These are phyloP conservation scores for Periophthalmus magnuspinnatus DNA, from an alignment of 2,797 vertebrate species.

Conservation along the genomic window DNA sequence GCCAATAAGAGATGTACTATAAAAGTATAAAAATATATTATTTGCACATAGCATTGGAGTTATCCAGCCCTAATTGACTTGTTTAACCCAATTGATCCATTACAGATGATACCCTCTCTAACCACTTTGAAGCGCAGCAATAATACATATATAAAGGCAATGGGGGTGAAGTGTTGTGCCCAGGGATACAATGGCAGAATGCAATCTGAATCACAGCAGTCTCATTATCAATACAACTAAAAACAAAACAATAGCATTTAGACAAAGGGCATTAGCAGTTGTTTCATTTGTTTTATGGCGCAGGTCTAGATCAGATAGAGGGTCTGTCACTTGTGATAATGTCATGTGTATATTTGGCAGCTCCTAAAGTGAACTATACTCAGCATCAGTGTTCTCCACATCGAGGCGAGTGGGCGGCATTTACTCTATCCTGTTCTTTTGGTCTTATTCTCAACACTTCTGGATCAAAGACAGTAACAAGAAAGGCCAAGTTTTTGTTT, in stretches of 20 bases:
- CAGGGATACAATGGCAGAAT: not conserved
- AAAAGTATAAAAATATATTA: constrained; percentile 43
- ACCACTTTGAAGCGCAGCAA: not conserved
- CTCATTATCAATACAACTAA: not conserved
- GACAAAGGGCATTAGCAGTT: constrained; percentile 36
- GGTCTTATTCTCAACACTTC: constrained; percentile 67
- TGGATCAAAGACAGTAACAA: constrained; percentile 72
- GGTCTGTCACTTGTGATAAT: constrained; percentile 63
- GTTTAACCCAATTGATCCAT: constrained; percentile 19
- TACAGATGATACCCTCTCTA: constrained; percentile 15
- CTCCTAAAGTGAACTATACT: constrained; percentile 53
- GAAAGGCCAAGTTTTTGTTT: constrained; percentile 57
- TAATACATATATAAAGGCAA: constrained; percentile 24
- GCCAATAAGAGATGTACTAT: constrained; percentile 57
- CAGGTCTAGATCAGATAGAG: constrained; percentile 40
- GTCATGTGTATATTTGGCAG: constrained; percentile 47
- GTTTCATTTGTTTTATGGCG: constrained; percentile 33
- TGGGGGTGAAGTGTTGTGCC: not conserved
- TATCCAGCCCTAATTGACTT: constrained; percentile 28
- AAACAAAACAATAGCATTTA: constrained; percentile 30
- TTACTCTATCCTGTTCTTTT: constrained; percentile 61
- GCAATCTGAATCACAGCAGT: not conserved
- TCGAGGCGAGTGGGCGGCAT: constrained; percentile 64
- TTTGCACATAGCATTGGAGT: constrained; percentile 68
- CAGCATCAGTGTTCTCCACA: constrained; percentile 56